Conservation (phyloP, 1,140 invertebrate genomes). For the Harlomillsia oculata region DNA sequence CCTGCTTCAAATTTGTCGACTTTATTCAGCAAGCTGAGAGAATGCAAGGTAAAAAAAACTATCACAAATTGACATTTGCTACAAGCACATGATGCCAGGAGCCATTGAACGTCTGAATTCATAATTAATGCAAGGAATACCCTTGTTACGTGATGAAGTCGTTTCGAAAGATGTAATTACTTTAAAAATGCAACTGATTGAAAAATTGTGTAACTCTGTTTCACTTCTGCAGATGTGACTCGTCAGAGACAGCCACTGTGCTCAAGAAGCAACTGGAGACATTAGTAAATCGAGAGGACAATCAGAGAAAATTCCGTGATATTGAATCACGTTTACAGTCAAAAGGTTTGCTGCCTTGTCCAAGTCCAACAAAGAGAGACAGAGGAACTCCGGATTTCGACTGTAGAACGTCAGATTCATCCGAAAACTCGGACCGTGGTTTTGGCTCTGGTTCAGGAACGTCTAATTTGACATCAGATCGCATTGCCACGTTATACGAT, state of each 20-base stretch:
- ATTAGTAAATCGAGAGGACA: conserved; percentile 72
- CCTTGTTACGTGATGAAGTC: too few relatives aligned
- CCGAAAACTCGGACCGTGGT: conserved; percentile 37
- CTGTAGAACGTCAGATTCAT: conserved; percentile 33
- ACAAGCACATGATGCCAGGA: too few relatives aligned
- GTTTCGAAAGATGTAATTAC: too few relatives aligned
- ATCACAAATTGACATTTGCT: too few relatives aligned
- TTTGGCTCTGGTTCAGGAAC: conserved; percentile 35
- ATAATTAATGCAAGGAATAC: too few relatives aligned
- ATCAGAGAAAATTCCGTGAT: conserved; percentile 71
- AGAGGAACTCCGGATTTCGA: conserved; percentile 33
- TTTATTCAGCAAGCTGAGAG: too few relatives aligned
- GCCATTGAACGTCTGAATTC: too few relatives aligned
- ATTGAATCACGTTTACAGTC: conserved; percentile 54
- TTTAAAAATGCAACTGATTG: too few relatives aligned
- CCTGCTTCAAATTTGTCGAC: too few relatives aligned
- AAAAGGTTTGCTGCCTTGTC: conserved; percentile 38
- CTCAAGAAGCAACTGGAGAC: conserved; percentile 70
- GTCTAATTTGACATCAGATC: conserved; percentile 39
- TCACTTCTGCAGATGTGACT: conserved; percentile 59
- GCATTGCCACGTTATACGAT: conserved; percentile 70
- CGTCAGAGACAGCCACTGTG: conserved; percentile 77
- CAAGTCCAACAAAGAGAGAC: conserved; percentile 27
- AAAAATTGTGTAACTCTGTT: conserved; percentile 11
- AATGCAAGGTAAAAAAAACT: too few relatives aligned